Evolutionary conservation across 2,797 vertebrate genomes (phyloP), one percentile per base, ranked within the genome.

Genomic region (Coccyzus lansbergi): DNA sequence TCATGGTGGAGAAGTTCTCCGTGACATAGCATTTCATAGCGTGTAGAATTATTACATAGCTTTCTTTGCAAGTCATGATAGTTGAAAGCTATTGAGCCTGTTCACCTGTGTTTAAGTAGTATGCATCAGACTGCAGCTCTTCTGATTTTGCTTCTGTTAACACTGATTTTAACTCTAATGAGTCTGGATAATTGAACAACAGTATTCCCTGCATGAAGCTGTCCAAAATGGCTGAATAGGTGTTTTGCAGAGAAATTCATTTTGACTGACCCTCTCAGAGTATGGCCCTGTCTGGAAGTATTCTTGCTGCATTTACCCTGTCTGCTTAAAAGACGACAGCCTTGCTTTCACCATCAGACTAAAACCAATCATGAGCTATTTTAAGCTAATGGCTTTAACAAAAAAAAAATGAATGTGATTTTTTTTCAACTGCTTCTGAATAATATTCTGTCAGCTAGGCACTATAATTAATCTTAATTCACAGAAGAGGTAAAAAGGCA

Each of bases 341-440:
- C 19, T 42, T 70, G 40, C 68, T 91, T 95, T 83, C 82, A 55
- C 38, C 71, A 68, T 92, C 60, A 75, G 51, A 65, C 51, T 87
- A 69, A 91, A 92, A 60, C 63, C 62, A 86, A 22, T 89, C 90
- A 72, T 24, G 52, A 83, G 56, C 83, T 93, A 78, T 93, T 92
- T 95, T 95, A 92, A 86, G 78, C 46, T 91, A 90, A 94, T 87
- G 64, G 29, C 25, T 93, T 94, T 78, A 91, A 67, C 81, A 83
- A 22, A 65, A 36, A 93, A 85, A 15, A 78, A 94, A 89, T 68
- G 0, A 89, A 77, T 75, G 28, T 33, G 18, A 56, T 83, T 3
- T 58, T 71, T 79, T 88, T 83, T 20, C 49, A 71, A 12, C 33
- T 80, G 51, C 49, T 90, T 92, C 46, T 62, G 56, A 58, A 48